Evolutionary conservation across 2,888 invertebrate species (phyloP), one percentile per base, ranked within the genome.

Genomic region (Mythimna ferrago): DNA sequence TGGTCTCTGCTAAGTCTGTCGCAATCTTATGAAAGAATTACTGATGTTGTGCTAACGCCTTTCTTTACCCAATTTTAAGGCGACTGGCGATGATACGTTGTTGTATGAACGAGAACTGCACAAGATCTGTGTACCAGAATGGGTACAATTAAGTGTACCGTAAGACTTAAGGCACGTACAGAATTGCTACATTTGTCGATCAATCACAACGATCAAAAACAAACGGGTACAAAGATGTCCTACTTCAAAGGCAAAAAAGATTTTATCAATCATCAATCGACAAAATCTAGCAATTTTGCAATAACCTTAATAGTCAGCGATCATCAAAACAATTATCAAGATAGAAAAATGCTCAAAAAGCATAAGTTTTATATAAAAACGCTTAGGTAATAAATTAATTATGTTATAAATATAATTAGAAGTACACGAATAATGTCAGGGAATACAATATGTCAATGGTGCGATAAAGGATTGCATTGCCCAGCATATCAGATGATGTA

Each of bases 401-500:
- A 86, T 85, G 86, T 86, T 89, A 86, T 26, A 26, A 26, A 26
- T 51, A 83, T 84, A 69, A 78, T 86, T 85, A 86, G 81, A 87
- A 86, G 82, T 82, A 85, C 85, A 83, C 76, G 58, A 78, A 51
- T 78, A 78, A 78, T 69, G 85, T 81, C 85, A 82, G 80, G 83
- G 80, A 81, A 73, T 84, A 85, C 75, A 73, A 83, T 81, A 85
- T 81, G 82, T 82, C 79, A 78, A 82, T 78, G 82, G 78, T 80
- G 82, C 83, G 68, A 68, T 75, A 78, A 82, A 83, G 87, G 89
- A 89, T 91, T 91, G 90, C 91, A 89, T 92, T 92, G 91, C 92
- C 82, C 89, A 91, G 92, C 95, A 95, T 95, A 95, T 95, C 95
- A 95, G 86, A 88, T 83, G 88, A 90, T 92, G 93, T 95, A 93